Evolutionary conservation across 2,888 invertebrate species (phyloP).

Genomic region (Iselma pallidipennis): DNA sequence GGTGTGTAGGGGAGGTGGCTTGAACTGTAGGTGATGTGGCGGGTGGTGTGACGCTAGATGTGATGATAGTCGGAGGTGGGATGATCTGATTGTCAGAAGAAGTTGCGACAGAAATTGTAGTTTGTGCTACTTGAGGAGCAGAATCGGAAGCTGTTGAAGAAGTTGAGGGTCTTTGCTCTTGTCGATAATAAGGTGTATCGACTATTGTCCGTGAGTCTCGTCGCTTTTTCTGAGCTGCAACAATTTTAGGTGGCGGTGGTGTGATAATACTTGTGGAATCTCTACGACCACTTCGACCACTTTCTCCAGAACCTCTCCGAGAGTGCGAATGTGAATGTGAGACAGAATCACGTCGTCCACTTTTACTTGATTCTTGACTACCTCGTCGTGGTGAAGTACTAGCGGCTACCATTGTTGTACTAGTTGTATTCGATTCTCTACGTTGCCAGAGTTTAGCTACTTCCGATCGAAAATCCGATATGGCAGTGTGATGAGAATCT

Average conservation of each 20-base stretch:
- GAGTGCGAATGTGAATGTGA: constrained; percentile 61
- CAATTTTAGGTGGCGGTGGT: constrained; percentile 63
- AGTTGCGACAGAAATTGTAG: constrained; percentile 24
- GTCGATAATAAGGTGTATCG: constrained; percentile 61
- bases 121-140: constrained; percentile 54
- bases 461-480: constrained; percentile 71
- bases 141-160: constrained; percentile 76
- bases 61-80: constrained; percentile 78
- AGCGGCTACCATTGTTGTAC: constrained; percentile 56
- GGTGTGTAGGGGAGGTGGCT: constrained; percentile 59
- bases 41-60: constrained; percentile 81
- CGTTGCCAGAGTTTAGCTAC: constrained; percentile 73
- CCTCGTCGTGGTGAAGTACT: constrained; percentile 59
- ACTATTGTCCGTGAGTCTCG: constrained; percentile 61
- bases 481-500: constrained; percentile 69
- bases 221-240: constrained; percentile 64
- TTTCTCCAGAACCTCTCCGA: constrained; percentile 70
- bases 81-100: constrained; percentile 63
- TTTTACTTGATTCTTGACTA: constrained; percentile 63
- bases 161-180: constrained; percentile 71
- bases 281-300: constrained; percentile 66
- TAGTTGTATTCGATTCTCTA: constrained; percentile 64
- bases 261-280: constrained; percentile 67
- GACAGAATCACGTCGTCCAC: constrained; percentile 65
- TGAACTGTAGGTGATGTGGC: constrained; percentile 75